Evolutionary conservation across 2,113 vertebrate genomes (phyloP).

Genomic region (Anseranas semipalmata): DNA sequence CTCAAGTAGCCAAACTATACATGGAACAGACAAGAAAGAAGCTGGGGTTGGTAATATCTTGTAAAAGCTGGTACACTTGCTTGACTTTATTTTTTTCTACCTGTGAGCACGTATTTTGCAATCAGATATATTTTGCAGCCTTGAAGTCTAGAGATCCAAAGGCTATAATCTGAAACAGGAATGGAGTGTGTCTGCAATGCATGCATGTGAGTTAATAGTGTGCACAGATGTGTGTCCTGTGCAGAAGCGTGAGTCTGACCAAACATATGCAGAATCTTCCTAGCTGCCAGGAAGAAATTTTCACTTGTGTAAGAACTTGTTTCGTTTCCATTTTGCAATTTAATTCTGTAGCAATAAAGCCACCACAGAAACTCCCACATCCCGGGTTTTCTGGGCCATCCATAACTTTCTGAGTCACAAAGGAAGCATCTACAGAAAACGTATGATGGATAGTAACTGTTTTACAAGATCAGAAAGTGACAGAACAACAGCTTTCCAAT

Average conservation of each 20-base stretch:
- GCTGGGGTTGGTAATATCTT: neutral
- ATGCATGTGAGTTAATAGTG: fast-evolving
- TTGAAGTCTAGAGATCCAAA: neutral
- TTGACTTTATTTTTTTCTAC: neutral
- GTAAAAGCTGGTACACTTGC: neutral
- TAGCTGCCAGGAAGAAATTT: neutral
- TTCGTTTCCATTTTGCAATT: neutral
- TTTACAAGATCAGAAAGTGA: neutral
- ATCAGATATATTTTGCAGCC: neutral
- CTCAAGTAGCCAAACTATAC: neutral
- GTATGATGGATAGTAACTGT: neutral
- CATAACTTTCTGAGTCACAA: neutral
- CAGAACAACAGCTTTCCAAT: neutral
- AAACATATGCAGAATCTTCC: neutral
- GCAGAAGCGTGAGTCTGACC: neutral
- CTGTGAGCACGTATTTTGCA: neutral
- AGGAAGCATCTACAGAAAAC: neutral
- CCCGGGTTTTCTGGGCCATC: neutral
- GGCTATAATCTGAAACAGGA: neutral
- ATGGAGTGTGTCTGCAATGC: neutral
- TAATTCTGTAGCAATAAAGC: neutral
- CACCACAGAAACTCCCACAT: neutral
- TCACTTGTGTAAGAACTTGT: neutral
- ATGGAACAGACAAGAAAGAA: neutral
- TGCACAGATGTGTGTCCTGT: too few species aligned